These are phyloP conservation scores for Petrocephalus microphthalmus DNA, from an alignment of 2,113 vertebrate genomes.

Conservation along the genomic window DNA sequence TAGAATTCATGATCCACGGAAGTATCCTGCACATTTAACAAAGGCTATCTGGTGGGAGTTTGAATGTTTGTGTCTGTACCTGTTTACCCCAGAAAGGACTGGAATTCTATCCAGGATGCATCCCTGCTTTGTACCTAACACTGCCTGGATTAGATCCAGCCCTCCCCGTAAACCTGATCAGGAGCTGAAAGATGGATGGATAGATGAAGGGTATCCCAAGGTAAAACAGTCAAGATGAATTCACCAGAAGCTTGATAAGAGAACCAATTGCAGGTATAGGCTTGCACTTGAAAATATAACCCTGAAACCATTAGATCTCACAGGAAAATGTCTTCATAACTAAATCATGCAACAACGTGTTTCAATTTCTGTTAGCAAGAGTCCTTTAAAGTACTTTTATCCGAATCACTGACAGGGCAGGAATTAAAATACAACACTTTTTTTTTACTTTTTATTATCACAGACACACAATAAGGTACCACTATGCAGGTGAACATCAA, in stretches of 20 bases:
- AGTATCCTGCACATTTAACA: neutral
- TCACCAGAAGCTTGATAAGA: neutral
- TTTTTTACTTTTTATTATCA: slow-evolving; percentile 58
- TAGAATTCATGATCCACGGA: neutral
- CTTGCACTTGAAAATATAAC: neutral
- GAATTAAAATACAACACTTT: neutral
- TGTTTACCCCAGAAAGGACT: too few species aligned
- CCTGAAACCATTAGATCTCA: neutral
- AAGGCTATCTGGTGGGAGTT: neutral
- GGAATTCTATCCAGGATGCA: too few species aligned
- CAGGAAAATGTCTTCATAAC: neutral
- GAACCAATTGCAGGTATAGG: neutral
- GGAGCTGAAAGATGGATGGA: neutral
- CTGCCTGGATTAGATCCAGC: neutral
- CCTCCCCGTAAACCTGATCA: neutral
- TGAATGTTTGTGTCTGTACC: neutral
- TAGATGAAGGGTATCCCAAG: neutral
- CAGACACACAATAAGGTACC: slow-evolving; percentile 64
- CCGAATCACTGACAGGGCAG: neutral
- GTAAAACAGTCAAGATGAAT: neutral
- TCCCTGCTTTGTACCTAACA: neutral
- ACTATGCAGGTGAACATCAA: slow-evolving; percentile 58
- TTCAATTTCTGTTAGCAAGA: neutral
- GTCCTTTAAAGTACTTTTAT: neutral
- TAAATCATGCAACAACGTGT: neutral